These are phyloP conservation scores for Chelon auratus DNA, from an alignment of 2,797 vertebrate species.

Conservation along the genomic window DNA sequence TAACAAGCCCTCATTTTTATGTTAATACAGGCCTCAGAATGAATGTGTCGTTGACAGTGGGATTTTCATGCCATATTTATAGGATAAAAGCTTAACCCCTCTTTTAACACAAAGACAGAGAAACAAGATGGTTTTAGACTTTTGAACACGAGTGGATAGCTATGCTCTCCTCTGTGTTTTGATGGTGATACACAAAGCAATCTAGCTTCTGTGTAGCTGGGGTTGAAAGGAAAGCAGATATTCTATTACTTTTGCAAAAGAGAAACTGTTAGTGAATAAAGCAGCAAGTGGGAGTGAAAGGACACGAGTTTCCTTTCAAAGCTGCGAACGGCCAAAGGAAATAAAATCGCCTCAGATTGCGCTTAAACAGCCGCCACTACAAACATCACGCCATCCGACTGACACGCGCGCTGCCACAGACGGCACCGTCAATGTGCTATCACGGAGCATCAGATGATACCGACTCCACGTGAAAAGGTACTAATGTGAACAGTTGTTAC, in stretches of 20 bases:
- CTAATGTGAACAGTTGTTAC: constrained; percentile 19
- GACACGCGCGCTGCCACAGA: constrained; percentile 31
- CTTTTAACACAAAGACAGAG: constrained; percentile 74
- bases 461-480: background rate
- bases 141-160: constrained; percentile 79
- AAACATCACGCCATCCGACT: constrained; percentile 51
- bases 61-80: constrained; percentile 84
- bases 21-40: constrained; percentile 82
- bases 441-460: constrained; percentile 13
- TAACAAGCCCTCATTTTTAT: constrained; percentile 88
- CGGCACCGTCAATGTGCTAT: constrained; percentile 20
- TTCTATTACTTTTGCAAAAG: constrained; percentile 81
- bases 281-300: constrained; percentile 73
- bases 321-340: constrained; percentile 58
- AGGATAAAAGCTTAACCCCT: constrained; percentile 87
- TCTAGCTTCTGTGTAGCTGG: constrained; percentile 65
- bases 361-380: constrained; percentile 61
- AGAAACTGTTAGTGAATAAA: constrained; percentile 81
- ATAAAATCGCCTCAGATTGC: constrained; percentile 67
- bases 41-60: constrained; percentile 82
- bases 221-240: constrained; percentile 80
- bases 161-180: constrained; percentile 73
- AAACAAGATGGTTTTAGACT: constrained; percentile 73
- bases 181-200: constrained; percentile 80
- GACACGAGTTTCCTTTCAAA: constrained; percentile 75